Evolutionary conservation across 2,113 vertebrate species (phyloP).

Genomic region (Serilophus lunatus): DNA sequence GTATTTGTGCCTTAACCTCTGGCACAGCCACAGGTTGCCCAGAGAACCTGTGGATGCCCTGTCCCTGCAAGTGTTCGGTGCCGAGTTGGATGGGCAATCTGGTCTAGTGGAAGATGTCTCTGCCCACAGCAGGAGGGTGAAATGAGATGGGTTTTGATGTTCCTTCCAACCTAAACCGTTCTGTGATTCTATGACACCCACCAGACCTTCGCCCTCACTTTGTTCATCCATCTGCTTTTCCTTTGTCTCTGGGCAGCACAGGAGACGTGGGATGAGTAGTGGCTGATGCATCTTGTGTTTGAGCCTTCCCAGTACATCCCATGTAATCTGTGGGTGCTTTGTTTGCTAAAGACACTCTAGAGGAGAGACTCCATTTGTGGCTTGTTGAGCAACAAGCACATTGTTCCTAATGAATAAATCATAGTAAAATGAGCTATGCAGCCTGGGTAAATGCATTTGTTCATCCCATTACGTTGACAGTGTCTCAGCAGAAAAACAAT

Average conservation of each 20-base stretch:
- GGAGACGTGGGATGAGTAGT: not conserved
- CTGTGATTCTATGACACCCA: not conserved
- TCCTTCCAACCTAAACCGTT: not conserved
- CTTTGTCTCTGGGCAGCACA: not conserved
- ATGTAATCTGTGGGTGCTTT: not conserved
- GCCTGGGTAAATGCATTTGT: not conserved
- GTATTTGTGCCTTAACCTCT: not conserved
- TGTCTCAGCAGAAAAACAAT: conserved; percentile 7
- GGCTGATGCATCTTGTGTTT: rapidly evolving
- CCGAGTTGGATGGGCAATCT: rapidly evolving
- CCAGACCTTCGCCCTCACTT: not conserved
- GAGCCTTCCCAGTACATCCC: not conserved
- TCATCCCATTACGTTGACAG: not conserved
- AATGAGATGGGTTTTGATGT: not conserved
- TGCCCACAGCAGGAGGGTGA: not conserved
- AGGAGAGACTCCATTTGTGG: not conserved
- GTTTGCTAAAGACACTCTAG: not conserved
- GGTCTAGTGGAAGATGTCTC: not conserved
- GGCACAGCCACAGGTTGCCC: not conserved
- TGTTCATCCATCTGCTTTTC: not conserved
- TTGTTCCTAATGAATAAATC: conserved; percentile 48
- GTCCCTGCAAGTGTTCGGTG: not conserved
- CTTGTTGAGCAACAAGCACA: not conserved
- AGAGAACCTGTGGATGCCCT: not conserved
- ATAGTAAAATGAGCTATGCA: conserved; percentile 18